phyloP scores from a whole-genome alignment of 2,888 invertebrate species.

The Eilema griseolum region DNA sequence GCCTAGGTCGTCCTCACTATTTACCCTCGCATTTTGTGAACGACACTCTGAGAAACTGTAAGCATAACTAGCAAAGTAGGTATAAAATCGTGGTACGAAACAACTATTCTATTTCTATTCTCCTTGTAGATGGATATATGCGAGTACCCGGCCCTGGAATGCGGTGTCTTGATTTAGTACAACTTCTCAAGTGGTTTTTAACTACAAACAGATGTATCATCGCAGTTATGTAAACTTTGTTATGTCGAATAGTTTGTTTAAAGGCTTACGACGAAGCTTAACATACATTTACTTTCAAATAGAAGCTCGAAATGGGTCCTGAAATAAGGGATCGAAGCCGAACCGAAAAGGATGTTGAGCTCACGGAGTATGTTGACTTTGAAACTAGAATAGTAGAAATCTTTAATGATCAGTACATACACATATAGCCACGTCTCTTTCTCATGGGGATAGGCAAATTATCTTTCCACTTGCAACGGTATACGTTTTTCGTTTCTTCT shows the following conservation, averaged over 20 bases:
- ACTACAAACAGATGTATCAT: background rate
- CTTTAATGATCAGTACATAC: no score
- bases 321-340: background rate
- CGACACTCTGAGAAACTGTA: background rate
- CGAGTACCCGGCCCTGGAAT: conserved; percentile 1
- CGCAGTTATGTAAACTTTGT: conserved; percentile 1
- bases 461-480: no score
- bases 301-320: background rate
- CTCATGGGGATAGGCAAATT: no score
- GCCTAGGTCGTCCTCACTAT: no score
- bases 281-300: background rate
- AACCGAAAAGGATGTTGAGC: background rate
- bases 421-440: no score
- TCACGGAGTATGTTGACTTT: background rate
- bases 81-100: background rate
- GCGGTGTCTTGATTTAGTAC: conserved; percentile 5
- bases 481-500: no score
- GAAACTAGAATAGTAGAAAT: background rate
- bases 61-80: background rate
- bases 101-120: background rate
- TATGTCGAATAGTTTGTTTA: background rate
- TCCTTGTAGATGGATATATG: background rate
- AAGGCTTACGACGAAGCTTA: background rate
- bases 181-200: conserved; percentile 16
- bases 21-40: no score